phyloP scores from a whole-genome alignment of 2,113 vertebrate genomes.

The Pagrus major region DNA sequence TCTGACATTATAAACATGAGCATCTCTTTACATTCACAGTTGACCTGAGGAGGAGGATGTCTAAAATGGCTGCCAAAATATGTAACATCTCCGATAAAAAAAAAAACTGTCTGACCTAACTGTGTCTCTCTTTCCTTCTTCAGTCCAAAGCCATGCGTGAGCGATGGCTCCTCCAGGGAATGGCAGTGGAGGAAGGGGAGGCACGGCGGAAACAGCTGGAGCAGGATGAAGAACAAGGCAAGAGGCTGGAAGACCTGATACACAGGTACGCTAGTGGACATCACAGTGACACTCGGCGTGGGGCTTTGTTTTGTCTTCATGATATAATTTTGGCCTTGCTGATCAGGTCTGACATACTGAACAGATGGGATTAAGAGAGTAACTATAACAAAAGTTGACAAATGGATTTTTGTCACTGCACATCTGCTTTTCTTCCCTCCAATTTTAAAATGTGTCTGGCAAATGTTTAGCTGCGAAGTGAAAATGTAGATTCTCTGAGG shows the following conservation, averaged over 20 bases:
- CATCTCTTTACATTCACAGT: background rate
- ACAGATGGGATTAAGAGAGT: slow-evolving; percentile 14
- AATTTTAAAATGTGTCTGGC: background rate
- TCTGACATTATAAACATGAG: background rate
- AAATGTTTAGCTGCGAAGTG: background rate
- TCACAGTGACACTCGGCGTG: too few relatives aligned
- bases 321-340: background rate
- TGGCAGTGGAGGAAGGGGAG: slow-evolving; percentile 90
- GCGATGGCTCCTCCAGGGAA: slow-evolving; percentile 97
- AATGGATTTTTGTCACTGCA: slow-evolving; percentile 12
- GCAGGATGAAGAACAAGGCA: slow-evolving; percentile 92
- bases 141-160: slow-evolving; percentile 98
- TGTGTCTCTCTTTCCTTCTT: slow-evolving; percentile 19
- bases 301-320: background rate
- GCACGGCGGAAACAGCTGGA: slow-evolving; percentile 90
- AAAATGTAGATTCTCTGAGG: background rate
- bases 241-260: slow-evolving; percentile 91
- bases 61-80: background rate
- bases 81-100: background rate
- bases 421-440: slow-evolving; percentile 6
- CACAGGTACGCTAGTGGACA: slow-evolving; percentile 85
- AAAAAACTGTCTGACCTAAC: background rate
- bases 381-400: slow-evolving; percentile 1
- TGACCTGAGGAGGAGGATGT: background rate
- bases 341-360: background rate